phyloP scores from a whole-genome alignment of 2,113 vertebrate species.

The Mesoclemmys tuberculata region DNA sequence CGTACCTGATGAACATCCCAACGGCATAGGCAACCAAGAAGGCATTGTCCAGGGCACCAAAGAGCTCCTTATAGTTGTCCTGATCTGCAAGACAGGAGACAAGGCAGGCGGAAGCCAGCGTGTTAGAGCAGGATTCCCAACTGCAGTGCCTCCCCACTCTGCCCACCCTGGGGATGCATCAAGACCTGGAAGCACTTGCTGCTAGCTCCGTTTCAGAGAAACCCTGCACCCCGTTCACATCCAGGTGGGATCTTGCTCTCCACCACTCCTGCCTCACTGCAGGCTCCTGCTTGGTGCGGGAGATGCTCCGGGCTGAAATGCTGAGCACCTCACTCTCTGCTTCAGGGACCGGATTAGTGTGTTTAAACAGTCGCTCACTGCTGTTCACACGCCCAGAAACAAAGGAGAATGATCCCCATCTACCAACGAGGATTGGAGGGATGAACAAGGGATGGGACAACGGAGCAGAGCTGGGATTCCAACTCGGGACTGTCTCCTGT shows the following conservation, averaged over 20 bases:
- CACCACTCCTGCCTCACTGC: not conserved
- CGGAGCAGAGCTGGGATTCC: not conserved
- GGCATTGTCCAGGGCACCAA: constrained; percentile 92
- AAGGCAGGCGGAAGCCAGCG: not conserved
- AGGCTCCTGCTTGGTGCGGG: not conserved
- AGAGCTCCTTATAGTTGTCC: constrained; percentile 91
- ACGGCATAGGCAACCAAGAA: constrained; percentile 96
- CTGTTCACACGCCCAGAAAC: not conserved
- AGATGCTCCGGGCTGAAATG: not conserved
- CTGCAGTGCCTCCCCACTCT: not conserved
- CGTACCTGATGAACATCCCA: constrained; percentile 97
- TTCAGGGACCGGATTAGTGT: not conserved
- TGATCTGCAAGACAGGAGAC: constrained; percentile 79
- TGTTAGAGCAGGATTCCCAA: not conserved
- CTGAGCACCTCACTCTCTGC: too few relatives aligned
- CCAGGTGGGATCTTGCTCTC: not conserved
- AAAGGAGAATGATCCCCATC: not conserved
- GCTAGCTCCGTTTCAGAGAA: not conserved
- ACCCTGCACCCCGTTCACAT: not conserved
- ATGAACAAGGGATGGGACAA: not conserved
- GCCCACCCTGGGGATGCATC: not conserved
- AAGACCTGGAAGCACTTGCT: not conserved
- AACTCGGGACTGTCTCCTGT: not conserved
- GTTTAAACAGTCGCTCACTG: not conserved
- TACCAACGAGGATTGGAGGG: not conserved